Evolutionary conservation across 2,113 vertebrate genomes (phyloP), one percentile per base, ranked within the genome.

Genomic region (Notarius lentiginosus): DNA sequence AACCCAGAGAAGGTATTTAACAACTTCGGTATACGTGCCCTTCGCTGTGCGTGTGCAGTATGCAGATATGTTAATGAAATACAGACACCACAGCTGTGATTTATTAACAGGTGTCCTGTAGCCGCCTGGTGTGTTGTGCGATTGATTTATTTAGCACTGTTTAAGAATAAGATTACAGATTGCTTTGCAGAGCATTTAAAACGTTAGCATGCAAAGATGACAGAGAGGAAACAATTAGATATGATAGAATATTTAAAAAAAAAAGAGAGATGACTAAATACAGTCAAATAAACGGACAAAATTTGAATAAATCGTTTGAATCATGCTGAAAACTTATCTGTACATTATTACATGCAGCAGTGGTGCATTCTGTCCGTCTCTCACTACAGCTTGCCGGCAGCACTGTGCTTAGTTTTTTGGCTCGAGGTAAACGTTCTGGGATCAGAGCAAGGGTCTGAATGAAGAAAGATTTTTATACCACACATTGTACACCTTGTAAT

Each of bases 1-100:
- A 99, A 93, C 96, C 96, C 89, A 96, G 97, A 96, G 98, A 99
- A 97, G 98, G 98, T 99, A 94, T 66, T 51, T 17, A 11, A 10
- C 66, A 47, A 5, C 60, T 56, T 34, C 47, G 12, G 0, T 70
- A 24, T 58, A 7, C n/a, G 27, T 56, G 18, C 76, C 27, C 5
- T 53, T 76, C 47, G 8, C 4, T 83, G 2, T 22, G 61, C 56
- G 56, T 85, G 49, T 27, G 83, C 15, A 34, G 8, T 79, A 20
- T 79, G 27, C 4, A 34, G 11, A 7, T 6, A 60, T 60, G 55
- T 18, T 58, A 41, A 80, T 80, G 27, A 60, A 79, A 79, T 60
- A 34, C 49, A 55, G 27, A 80, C 27, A 80, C 27, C 27, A 80
- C 27, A 60, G 27, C 55, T 58, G 77, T 34, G 17, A 58, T 27